Evolutionary conservation across 1,140 invertebrate species (phyloP).

Genomic region (Thrips palmi): DNA sequence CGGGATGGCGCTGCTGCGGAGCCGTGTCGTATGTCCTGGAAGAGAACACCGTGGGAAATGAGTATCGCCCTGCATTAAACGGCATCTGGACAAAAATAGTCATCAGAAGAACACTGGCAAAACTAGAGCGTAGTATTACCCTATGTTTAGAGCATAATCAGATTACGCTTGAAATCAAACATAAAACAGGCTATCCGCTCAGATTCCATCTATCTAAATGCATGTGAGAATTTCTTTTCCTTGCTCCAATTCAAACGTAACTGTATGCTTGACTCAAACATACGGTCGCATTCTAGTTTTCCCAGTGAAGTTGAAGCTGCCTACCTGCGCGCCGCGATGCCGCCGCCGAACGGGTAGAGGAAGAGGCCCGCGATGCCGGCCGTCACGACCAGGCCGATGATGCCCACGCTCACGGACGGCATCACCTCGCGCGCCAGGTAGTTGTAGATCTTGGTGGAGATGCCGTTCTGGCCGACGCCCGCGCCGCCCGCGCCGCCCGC

Average conservation of each 20-base stretch:
- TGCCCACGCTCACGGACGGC: conserved; percentile 54
- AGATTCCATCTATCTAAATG: conserved; percentile 4
- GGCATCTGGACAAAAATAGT: too few species aligned
- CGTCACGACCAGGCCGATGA: conserved; percentile 47
- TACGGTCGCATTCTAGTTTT: conserved; percentile 11
- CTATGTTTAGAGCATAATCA: neutral
- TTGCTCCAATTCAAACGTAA: too few species aligned
- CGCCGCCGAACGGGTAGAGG: conserved; percentile 44
- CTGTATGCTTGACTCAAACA: conserved; percentile 14
- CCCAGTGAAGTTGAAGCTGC: conserved; percentile 4
- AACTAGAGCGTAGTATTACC: too few species aligned
- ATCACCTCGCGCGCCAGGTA: conserved; percentile 59
- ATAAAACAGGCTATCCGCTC: conserved; percentile 13
- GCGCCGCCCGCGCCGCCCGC: conserved; percentile 20
- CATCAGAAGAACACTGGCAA: too few species aligned
- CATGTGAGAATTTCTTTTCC: conserved; percentile 15
- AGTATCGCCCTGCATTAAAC: too few species aligned
- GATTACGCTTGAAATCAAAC: conserved; percentile 27
- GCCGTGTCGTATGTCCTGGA: too few species aligned
- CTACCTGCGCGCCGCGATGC: conserved; percentile 32
- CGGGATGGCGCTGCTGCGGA: too few species aligned
- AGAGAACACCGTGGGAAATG: too few species aligned
- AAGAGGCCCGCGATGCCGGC: conserved; percentile 55
- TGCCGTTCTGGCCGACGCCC: too few species aligned
- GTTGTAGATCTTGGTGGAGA: conserved; percentile 55